Evolutionary conservation across 1,140 invertebrate species (phyloP).

Genomic region (Pseudomyrmex gracilis): DNA sequence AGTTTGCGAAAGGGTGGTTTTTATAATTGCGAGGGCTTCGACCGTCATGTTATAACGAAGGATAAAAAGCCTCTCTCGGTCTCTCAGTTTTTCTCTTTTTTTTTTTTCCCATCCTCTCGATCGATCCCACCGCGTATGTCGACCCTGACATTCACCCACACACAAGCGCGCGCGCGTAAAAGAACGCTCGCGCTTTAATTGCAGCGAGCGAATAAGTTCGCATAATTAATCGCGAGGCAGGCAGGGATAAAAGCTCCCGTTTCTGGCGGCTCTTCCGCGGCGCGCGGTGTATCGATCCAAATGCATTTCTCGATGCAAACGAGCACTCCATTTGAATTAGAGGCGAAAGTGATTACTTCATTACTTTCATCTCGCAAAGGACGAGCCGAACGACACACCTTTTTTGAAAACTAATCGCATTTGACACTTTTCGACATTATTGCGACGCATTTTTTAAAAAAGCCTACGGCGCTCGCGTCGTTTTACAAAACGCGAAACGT

Average conservation of each 20-base stretch:
- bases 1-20: slow-evolving; percentile 71
- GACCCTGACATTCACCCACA: slow-evolving; percentile 75
- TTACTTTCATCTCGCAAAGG: slow-evolving; percentile 3
- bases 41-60: slow-evolving; percentile 64
- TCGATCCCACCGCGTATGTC: slow-evolving; percentile 15
- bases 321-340: slow-evolving; percentile 10
- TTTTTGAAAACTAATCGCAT: slow-evolving; percentile 17
- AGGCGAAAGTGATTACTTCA: slow-evolving; percentile 1
- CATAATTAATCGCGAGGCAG: slow-evolving; percentile 70
- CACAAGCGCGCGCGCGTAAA: slow-evolving; percentile 31
- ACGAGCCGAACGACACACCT: not conserved
- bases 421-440: not conserved
- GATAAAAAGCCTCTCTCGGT: slow-evolving; percentile 69
- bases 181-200: slow-evolving; percentile 69
- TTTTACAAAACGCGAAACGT: not conserved
- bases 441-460: not conserved
- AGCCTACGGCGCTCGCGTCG: not conserved
- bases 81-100: slow-evolving; percentile 66
- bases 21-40: slow-evolving; percentile 73
- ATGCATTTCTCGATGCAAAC: slow-evolving; percentile 1
- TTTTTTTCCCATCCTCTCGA: slow-evolving; percentile 26
- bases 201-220: slow-evolving; percentile 63
- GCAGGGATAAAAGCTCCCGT: slow-evolving; percentile 66
- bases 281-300: slow-evolving; percentile 50
- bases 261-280: not conserved